Percentiles rank a stretch among this genome's conserved stretches.
Evolutionary conservation across 2,797 vertebrate genomes (phyloP).

Genomic region (Poeciliopsis infans): DNA sequence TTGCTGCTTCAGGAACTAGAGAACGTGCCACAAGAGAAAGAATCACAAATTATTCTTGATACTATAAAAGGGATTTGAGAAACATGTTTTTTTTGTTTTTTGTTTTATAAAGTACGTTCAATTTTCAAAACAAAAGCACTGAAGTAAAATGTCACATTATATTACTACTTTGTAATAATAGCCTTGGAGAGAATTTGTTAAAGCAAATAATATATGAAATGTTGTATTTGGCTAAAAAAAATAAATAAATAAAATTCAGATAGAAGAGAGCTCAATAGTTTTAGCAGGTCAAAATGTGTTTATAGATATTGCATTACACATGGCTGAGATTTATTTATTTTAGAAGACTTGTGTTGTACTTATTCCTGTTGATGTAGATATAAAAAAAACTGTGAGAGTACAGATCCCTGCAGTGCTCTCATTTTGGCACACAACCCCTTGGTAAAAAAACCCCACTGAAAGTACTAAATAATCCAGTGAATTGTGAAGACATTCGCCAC

Average conservation of each 20-base stretch:
- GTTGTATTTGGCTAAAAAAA: background rate
- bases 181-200: background rate
- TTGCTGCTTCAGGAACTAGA: background rate
- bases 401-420: background rate
- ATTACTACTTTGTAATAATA: background rate
- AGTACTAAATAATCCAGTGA: background rate
- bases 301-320: slow-evolving; percentile 27
- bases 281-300: background rate
- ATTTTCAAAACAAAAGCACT: background rate
- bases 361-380: background rate
- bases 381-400: background rate
- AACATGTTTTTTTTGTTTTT: background rate
- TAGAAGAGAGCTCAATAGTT: background rate
- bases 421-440: background rate
- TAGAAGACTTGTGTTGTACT: background rate
- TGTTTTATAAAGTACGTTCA: background rate
- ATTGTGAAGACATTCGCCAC: background rate
- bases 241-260: background rate
- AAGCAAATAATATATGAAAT: background rate
- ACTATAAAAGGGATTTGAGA: background rate
- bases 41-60: background rate
- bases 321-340: slow-evolving; percentile 17
- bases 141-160: background rate
- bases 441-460: background rate
- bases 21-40: background rate